Evolutionary conservation across 1,140 invertebrate genomes (phyloP), one percentile per base, ranked within the genome.

Genomic region (Panagrolaimus sp.): DNA sequence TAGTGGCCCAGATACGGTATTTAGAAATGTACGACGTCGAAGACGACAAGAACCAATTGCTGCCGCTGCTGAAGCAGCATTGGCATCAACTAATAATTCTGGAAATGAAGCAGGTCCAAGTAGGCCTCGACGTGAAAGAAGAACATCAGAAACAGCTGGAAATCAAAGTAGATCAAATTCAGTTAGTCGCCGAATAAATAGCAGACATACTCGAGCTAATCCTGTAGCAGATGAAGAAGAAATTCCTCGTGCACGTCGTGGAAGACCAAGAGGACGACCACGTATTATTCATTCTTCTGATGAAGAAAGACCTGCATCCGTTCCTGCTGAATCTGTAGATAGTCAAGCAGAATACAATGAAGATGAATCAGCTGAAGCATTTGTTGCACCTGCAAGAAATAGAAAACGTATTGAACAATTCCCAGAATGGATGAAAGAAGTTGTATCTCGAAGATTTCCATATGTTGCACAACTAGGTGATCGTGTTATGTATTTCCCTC

Each of bases 391-490:
- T 38, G 7, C 31, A 38, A 38, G 31, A 38, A 38, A 38, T 38
- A 2, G 31, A 38, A 38, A 7, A 38, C 2, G 7, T 38, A 7
- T 38, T 38, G 31, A 2, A 38, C 31, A 53, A n/a, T 9, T 45
- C 25, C 90, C 92, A 27, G 92, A 97, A 81, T 98, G 95, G 95
- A 87, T 98, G 43, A 92, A 92, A 1, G 91, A 93, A 83, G 89
- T 91, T 16, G 88, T 90, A 74, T 93, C 94, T 5, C 88, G 91
- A 66, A 93, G 94, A 86, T 89, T 92, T 31, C 95, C 95, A n/a
- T 98, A 97, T 85, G 93, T 94, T 84, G 94, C 95, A 9, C 95
- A 98, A 85, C 93, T 98, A 89, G 93, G 93, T 3, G 95, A 98
- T 85, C 90, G 93, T 82, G 88, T 94, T 11, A 88, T 96, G 25